phyloP scores from a whole-genome alignment of 2,113 vertebrate species.

The Nettapus auritus region DNA sequence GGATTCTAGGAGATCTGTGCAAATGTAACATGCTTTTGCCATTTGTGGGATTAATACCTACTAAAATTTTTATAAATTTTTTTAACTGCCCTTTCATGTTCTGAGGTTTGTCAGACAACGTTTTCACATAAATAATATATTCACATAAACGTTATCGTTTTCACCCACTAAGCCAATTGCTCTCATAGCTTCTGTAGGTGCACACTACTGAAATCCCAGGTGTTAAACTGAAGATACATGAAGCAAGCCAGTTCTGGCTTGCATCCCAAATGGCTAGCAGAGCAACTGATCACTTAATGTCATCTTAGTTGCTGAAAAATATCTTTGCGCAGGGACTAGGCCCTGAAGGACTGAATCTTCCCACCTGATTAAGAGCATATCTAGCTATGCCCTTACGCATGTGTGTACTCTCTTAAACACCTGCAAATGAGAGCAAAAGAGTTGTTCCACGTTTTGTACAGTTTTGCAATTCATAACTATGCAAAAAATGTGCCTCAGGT shows the following conservation, averaged over 20 bases:
- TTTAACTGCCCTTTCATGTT: neutral
- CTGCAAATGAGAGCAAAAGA: neutral
- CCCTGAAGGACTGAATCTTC: neutral
- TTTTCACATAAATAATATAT: no score
- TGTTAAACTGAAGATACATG: neutral
- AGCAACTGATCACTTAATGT: neutral
- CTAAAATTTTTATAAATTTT: no score
- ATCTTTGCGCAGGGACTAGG: neutral
- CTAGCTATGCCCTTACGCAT: neutral
- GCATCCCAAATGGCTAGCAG: neutral
- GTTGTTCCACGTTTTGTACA: neutral
- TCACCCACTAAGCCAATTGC: no score
- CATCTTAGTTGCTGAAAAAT: neutral
- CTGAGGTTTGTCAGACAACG: neutral
- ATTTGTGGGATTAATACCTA: neutral
- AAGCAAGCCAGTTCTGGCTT: neutral
- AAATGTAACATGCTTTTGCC: accelerated
- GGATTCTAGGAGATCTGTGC: neutral
- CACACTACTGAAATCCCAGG: neutral
- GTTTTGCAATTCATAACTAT: neutral
- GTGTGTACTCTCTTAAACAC: neutral
- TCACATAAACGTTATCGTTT: no score
- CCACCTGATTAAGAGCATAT: neutral
- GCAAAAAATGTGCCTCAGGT: no score
- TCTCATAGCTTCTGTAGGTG: neutral